A percentile compares a stretch with the other conserved stretches of the same genome.
Evolutionary conservation across 92 coral and sea anemone genomes (phyloP).

Genomic region (Palythoa grandis): DNA sequence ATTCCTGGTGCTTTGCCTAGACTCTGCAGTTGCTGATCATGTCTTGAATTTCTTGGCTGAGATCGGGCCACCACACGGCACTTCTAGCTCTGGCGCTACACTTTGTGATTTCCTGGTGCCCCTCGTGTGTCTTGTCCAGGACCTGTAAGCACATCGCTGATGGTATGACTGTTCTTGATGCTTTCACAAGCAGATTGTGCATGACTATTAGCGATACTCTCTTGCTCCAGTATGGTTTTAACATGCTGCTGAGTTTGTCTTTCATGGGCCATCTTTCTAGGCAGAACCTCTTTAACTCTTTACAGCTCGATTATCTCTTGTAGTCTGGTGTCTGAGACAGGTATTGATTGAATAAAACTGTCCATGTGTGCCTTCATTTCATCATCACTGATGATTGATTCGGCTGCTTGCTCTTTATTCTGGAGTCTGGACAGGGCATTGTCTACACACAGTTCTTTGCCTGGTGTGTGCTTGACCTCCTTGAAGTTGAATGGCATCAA

Average conservation of each 20-base stretch:
- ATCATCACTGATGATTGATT: neutral
- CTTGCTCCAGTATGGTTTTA: neutral
- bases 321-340: neutral
- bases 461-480: constrained; percentile 5
- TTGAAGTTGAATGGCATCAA: too few relatives aligned
- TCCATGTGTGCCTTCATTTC: neutral
- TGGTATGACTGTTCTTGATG: neutral
- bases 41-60: neutral
- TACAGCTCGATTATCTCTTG: neutral
- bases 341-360: neutral
- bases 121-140: neutral
- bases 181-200: neutral
- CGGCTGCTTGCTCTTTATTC: constrained; percentile 2
- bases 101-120: neutral
- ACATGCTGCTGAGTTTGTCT: neutral
- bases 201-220: neutral
- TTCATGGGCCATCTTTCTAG: neutral
- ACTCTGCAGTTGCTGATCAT: neutral
- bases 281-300: neutral
- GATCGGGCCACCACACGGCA: neutral
- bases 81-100: neutral
- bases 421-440: neutral
- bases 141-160: too few relatives aligned
- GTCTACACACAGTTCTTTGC: neutral
- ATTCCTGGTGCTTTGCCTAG: neutral